These are phyloP conservation scores for Haliaeetus leucogaster DNA, from an alignment of 2,113 vertebrate genomes.

Conservation along the genomic window DNA sequence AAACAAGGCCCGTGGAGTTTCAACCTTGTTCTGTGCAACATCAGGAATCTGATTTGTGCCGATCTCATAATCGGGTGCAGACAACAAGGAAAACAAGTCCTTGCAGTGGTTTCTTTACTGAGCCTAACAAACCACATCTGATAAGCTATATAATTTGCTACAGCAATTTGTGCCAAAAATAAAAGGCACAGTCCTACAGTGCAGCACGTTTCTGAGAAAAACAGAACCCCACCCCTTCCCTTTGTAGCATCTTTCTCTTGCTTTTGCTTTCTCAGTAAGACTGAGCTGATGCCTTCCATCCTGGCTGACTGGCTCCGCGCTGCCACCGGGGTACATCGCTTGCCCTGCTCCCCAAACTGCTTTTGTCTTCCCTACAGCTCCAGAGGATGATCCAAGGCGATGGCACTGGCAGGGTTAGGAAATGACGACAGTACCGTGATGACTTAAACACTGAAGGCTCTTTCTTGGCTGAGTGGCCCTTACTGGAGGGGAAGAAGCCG, in stretches of 20 bases:
- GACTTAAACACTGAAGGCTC: constrained; percentile 46
- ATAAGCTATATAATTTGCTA: constrained; percentile 81
- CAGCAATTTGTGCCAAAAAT: constrained; percentile 80
- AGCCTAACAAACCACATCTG: constrained; percentile 78
- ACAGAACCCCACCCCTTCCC: constrained; percentile 66
- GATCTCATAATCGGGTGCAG: constrained; percentile 69
- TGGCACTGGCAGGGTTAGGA: constrained; percentile 30
- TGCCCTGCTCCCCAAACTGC: neutral
- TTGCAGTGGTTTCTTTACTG: constrained; percentile 70
- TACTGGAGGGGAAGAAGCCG: constrained; percentile 18
- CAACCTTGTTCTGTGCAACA: constrained; percentile 50
- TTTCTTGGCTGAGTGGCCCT: constrained; percentile 44
- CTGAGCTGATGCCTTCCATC: constrained; percentile 10
- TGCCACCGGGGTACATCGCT: neutral
- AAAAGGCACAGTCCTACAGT: constrained; percentile 75
- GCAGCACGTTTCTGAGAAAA: constrained; percentile 75
- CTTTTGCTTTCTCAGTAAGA: constrained; percentile 29
- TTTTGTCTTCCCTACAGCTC: neutral
- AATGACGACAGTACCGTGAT: constrained; percentile 11
- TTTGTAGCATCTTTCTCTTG: constrained; percentile 52
- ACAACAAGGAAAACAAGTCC: constrained; percentile 73
- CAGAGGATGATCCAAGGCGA: neutral
- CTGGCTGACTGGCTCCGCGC: neutral
- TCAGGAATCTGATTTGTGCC: constrained; percentile 66
- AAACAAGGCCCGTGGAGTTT: constrained; percentile 48